These are phyloP conservation scores for Microcebus lehilahytsara DNA, from an alignment of 2,113 vertebrate genomes.

Conservation along the genomic window DNA sequence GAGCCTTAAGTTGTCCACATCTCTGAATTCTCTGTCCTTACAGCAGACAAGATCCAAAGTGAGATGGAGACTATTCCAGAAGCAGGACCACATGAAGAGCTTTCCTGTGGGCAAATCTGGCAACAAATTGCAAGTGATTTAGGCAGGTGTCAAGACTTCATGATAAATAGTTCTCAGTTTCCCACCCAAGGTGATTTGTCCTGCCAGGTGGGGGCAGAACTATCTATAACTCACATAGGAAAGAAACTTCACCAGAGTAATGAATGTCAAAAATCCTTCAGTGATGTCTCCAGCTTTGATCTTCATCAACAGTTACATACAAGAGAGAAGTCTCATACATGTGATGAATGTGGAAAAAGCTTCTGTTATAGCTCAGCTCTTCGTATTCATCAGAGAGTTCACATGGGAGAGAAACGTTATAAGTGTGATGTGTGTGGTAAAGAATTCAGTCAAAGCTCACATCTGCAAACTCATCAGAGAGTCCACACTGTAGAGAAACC, in stretches of 20 bases:
- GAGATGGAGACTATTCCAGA: neutral
- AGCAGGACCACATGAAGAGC: neutral
- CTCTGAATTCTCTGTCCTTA: neutral
- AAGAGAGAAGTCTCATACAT: neutral
- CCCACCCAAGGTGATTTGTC: neutral
- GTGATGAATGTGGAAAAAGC: slow-evolving; percentile 32
- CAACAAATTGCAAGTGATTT: neutral
- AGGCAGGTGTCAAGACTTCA: neutral
- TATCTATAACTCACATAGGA: neutral
- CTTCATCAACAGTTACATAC: neutral
- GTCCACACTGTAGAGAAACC: slow-evolving; percentile 30
- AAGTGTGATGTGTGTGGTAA: neutral
- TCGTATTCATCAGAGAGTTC: slow-evolving; percentile 11
- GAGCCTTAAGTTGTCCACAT: neutral
- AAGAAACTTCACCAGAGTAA: neutral
- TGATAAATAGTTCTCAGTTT: neutral
- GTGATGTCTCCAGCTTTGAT: neutral
- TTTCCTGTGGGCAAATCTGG: neutral
- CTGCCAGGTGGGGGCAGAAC: neutral
- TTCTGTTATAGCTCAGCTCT: slow-evolving; percentile 41
- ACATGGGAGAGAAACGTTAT: neutral
- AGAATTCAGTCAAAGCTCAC: neutral
- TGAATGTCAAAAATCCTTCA: neutral
- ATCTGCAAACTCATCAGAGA: slow-evolving; percentile 21
- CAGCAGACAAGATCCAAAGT: neutral